Base-by-base conservation (phyloP, 1,140 invertebrate genomes). In the Drosophila albomicans region DNA sequence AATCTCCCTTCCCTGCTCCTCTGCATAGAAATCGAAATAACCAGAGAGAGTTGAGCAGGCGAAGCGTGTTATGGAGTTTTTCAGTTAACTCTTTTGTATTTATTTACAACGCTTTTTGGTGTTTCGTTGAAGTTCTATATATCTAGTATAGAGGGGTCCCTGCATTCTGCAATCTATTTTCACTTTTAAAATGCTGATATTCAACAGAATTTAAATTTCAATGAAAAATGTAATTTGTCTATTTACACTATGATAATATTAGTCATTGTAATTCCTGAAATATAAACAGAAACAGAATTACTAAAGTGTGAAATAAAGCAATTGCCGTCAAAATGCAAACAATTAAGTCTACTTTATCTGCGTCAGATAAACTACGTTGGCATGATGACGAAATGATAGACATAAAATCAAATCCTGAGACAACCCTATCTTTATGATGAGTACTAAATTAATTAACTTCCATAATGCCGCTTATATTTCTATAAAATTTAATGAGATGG, bases 1-100 rank as follows among this genome's bases (percentile, higher is more conserved):
- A 56, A 15, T 38, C 15, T 56, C 52, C 32, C 28, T 30, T 32
- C 28, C 16, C 16, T 20, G 48, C 57, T 49, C 46, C 8, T 13
- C 64, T 16, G n/a, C 52, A 62, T 49, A 48, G 57, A 70, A 77
- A 77, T 68, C 66, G 61, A 80, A 88, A 75, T 72, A 57, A 49
- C 49, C 62, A 65, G 57, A 70, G 41, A 65, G 57, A 70, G 41
- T 72, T 51, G 58, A 32, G 59, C 82, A 73, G 84, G 64, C 77
- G 62, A 76, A 82, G 76, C 84, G 76, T 67, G 51, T 46, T 69
- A 62, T 76, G 59, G 45, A 70, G 62, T 77, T 76, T 61, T 49
- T 41, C 59, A 63, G 10, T 32, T 54, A 48, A 20, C 63, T 75
- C 41, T 67, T 74, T 75, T 84, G 78, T 84, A 25, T 89, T 88